A percentile compares a stretch with the other conserved stretches of the same genome.
Evolutionary conservation across 1,140 invertebrate genomes (phyloP).

Genomic region (Camponotus pennsylvanicus): DNA sequence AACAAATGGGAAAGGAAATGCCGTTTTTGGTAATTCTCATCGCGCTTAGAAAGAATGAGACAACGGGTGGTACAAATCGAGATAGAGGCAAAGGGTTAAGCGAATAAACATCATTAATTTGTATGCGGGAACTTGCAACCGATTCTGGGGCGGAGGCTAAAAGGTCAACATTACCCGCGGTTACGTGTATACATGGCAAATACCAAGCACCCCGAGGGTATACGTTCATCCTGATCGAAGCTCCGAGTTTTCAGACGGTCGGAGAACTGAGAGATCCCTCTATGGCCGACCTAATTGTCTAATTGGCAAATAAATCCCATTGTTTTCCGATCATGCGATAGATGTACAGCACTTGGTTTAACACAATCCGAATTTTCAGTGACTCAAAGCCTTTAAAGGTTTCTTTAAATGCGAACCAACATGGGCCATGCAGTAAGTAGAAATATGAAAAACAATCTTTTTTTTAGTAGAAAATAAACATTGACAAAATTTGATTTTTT

Average conservation of each 20-base stretch:
- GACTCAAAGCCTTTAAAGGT: not conserved
- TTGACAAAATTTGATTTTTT: no score
- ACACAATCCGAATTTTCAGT: conserved; percentile 1
- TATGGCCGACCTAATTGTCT: conserved; percentile 78
- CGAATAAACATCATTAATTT: conserved; percentile 85
- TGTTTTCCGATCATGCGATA: conserved; percentile 76
- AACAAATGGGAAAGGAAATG: not conserved
- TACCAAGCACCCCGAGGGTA: conserved; percentile 74
- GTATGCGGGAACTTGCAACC: conserved; percentile 73
- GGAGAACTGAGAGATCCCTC: conserved; percentile 35
- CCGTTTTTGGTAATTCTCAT: not conserved
- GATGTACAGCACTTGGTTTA: conserved; percentile 58
- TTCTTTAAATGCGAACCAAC: not conserved
- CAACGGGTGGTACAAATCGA: conserved; percentile 30
- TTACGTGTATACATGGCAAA: conserved; percentile 78
- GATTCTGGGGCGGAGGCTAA: conserved; percentile 72
- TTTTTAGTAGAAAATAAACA: no score
- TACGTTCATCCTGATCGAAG: conserved; percentile 50
- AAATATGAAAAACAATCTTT: no score
- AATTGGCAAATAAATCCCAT: conserved; percentile 84
- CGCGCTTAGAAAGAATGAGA: conserved; percentile 17
- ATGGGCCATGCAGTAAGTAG: no score
- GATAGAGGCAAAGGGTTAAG: conserved; percentile 77
- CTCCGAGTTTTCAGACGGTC: conserved; percentile 64
- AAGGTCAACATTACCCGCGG: conserved; percentile 82